A percentile compares a stretch with the other conserved stretches of the same genome.
Conservation (phyloP, 1,140 invertebrate species). For the Hestina assimilis region DNA sequence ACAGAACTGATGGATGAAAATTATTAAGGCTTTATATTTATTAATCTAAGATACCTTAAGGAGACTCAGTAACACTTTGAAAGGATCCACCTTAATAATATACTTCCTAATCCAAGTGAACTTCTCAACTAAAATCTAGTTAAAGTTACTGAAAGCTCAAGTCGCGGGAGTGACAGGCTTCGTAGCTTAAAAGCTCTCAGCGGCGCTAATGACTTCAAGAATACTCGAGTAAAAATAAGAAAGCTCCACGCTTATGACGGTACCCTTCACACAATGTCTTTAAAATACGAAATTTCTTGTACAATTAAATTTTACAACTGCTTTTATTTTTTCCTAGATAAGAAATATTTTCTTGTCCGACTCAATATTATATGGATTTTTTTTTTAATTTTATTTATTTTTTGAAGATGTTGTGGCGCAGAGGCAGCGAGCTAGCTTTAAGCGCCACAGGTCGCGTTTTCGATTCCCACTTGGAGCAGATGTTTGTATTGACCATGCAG, state of each 20-base stretch:
- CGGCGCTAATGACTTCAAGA: conserved; percentile 22
- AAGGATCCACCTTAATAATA: background rate
- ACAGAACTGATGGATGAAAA: no score
- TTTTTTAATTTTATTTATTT: no score
- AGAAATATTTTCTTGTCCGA: no score
- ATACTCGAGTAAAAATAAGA: conserved; percentile 16
- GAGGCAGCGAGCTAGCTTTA: no score
- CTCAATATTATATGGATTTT: no score
- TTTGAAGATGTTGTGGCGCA: no score
- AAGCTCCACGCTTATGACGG: conserved; percentile 1
- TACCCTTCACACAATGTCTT: conserved; percentile 1
- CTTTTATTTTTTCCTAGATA: background rate
- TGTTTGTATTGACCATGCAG: no score
- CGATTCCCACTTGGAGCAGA: no score
- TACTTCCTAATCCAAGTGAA: conserved; percentile 4
- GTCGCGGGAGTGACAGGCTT: conserved; percentile 22
- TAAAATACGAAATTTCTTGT: background rate
- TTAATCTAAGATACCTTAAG: no score
- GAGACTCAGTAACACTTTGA: background rate
- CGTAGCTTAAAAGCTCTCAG: conserved; percentile 26
- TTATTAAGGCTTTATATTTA: no score
- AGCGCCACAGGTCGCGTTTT: no score
- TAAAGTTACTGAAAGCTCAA: conserved; percentile 17
- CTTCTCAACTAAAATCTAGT: conserved; percentile 17
- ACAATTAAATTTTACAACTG: background rate